phyloP scores from a whole-genome alignment of 2,888 invertebrate species.

The Osedax fenrisi region DNA sequence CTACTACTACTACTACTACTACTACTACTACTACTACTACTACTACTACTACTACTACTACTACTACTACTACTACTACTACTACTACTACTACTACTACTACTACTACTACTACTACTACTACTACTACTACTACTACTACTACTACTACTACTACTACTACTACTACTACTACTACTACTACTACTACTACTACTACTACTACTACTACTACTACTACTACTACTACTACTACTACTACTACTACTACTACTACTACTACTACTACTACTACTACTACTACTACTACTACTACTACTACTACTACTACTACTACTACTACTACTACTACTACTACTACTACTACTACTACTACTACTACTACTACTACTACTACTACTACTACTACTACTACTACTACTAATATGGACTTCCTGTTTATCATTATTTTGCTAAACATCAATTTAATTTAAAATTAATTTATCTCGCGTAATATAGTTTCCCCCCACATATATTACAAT shows the following conservation, averaged over 20 bases:
- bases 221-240: neutral
- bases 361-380: too few relatives aligned
- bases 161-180: neutral
- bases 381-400: too few relatives aligned
- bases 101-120: neutral
- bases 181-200: neutral
- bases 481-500: too few relatives aligned
- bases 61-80: conserved; percentile 2
- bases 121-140: neutral
- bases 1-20: neutral
- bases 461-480: too few relatives aligned
- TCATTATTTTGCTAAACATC: too few relatives aligned
- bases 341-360: neutral
- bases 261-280: neutral
- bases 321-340: neutral
- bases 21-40: neutral
- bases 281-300: neutral
- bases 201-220: neutral
- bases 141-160: neutral
- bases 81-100: neutral
- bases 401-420: too few relatives aligned
- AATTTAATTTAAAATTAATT: too few relatives aligned
- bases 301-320: neutral
- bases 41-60: neutral
- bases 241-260: neutral